A percentile compares a stretch with the other conserved stretches of the same genome.
phyloP scores from a whole-genome alignment of 2,113 vertebrate species.

The Glaucomys volans region DNA sequence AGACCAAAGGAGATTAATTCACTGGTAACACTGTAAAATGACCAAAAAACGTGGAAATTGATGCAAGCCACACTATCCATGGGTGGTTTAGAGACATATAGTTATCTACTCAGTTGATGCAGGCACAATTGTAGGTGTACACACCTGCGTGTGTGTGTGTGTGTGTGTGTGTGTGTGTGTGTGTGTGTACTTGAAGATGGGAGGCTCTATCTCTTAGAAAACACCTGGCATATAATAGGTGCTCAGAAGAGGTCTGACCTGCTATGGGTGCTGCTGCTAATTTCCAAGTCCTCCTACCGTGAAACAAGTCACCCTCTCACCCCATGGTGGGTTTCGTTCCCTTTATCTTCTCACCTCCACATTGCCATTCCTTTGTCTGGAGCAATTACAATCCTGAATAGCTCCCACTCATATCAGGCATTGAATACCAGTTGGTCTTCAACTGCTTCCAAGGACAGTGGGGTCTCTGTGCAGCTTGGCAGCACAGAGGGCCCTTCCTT shows the following conservation, averaged over 20 bases:
- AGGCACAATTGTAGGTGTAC: accelerated
- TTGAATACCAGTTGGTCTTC: neutral
- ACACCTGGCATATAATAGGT: accelerated
- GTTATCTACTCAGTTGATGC: neutral
- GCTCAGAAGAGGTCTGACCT: neutral
- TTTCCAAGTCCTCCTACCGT: neutral
- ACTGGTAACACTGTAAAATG: neutral
- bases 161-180: no score
- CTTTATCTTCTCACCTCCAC: neutral
- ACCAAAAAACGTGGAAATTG: neutral
- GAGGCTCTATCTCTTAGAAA: neutral
- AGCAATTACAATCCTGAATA: neutral
- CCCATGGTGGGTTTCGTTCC: neutral
- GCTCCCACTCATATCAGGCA: neutral
- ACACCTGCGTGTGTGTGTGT: no score
- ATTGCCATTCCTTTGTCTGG: neutral
- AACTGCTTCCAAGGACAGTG: neutral
- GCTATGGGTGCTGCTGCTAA: accelerated
- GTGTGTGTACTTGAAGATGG: neutral
- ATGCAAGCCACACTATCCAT: neutral
- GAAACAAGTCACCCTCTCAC: neutral
- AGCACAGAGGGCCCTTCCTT: accelerated
- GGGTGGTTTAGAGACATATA: neutral
- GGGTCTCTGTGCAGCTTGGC: neutral
- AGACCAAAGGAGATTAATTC: neutral